Evolutionary conservation across 2,797 vertebrate species (phyloP), one percentile per base, ranked within the genome.

Genomic region (Meriones psammophilus): DNA sequence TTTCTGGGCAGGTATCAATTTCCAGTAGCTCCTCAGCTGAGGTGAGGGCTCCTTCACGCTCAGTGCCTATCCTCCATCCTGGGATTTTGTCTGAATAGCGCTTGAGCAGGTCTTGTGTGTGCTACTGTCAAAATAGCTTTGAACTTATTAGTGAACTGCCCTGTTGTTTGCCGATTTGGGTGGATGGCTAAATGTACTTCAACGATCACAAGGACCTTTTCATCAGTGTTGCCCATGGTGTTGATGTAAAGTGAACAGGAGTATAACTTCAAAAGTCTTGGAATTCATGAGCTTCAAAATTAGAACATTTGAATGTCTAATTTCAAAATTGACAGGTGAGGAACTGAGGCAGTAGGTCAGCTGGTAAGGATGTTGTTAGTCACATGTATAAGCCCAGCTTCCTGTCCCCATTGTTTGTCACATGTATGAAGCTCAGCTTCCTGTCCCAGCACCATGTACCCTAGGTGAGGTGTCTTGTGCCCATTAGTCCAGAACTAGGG

Each of bases 251-350:
- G 2, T n/a, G 1, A 26, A 71, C 26, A 33, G 12, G 18, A 58
- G 6, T 28, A 20, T 50, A 54, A 26, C 81, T 22, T 78, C n/a
- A 69, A 30, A 12, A 92, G 39, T 80, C 89, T 71, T 91, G 66
- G 50, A 95, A 87, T 81, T 39, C 1, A 0, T 71, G 5, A 56
- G 36, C 92, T 95, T 96, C 15, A 56, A 90, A 74, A 79, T 74
- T 62, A 86, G 36, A 92, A 60, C 4, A 50, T n/a, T 46, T 73
- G n/a, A 50, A 1, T 1, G 42, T 73, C 69, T 94, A 39, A 36
- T 77, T 26, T 76, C 85, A 60, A 50, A 90, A 62, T 8, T n/a
- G 20, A 30, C 36, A 33, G 69, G 22, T 22, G 26, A 73, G 68
- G 33, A n/a, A n/a, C n/a, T 2, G 33, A 86, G 46, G 14, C 2